Evolutionary conservation across 2,113 vertebrate genomes (phyloP).

Genomic region (Martes martes): DNA sequence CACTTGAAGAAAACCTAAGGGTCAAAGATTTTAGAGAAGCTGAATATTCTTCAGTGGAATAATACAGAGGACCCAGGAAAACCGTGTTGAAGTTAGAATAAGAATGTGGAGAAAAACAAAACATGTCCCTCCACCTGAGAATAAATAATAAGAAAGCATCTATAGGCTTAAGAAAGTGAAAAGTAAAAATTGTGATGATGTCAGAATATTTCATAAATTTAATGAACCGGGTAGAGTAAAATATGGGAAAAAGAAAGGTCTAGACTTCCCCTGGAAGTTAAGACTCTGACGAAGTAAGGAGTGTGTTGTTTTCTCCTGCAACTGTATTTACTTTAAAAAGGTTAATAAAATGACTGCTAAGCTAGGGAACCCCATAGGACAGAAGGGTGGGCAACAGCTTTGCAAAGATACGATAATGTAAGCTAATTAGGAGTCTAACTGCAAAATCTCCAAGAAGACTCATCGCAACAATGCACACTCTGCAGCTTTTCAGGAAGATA

Average conservation of each 20-base stretch:
- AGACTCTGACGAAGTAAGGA: not conserved
- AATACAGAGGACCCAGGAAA: not conserved
- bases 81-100: not conserved
- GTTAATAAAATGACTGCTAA: not conserved
- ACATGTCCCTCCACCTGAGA: not conserved
- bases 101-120: not conserved
- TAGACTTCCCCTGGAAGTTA: not conserved
- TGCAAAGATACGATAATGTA: not conserved
- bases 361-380: not conserved
- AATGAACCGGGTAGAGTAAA: not conserved
- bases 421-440: not conserved
- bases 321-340: not conserved
- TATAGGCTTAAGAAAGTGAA: not conserved
- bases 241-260: not conserved
- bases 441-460: not conserved
- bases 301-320: not conserved
- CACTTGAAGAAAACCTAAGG: not conserved
- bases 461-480: rapidly evolving
- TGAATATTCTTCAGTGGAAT: not conserved
- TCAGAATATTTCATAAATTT: not conserved
- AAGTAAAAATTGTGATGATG: not conserved
- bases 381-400: not conserved
- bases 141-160: not conserved
- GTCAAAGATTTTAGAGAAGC: not conserved
- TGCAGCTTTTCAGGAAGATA: not conserved